phyloP scores from a whole-genome alignment of 2,797 vertebrate species.

The Iguana delicatissima region DNA sequence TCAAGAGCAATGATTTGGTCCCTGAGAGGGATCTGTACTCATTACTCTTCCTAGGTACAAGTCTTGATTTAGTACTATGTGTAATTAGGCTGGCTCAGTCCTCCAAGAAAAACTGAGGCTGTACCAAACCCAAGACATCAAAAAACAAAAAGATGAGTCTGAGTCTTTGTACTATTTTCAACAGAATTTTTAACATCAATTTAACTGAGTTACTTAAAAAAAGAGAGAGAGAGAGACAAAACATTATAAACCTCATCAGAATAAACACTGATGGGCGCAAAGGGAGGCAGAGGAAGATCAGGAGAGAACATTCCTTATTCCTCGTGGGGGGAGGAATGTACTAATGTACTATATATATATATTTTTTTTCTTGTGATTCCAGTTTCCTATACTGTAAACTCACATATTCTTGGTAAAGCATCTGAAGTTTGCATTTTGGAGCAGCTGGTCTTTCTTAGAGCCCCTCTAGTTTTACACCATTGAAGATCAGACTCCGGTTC shows the following conservation, averaged over 20 bases:
- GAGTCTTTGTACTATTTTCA: not conserved
- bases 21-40: conserved; percentile 31
- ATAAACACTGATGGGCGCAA: not conserved
- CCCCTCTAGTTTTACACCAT: not conserved
- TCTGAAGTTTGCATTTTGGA: rapidly evolving
- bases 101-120: not conserved
- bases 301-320: not conserved
- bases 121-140: not conserved
- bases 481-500: not conserved
- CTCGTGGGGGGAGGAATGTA: conserved; percentile 7
- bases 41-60: not conserved
- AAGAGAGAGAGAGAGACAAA: conserved; percentile 25
- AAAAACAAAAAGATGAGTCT: not conserved
- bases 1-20: not conserved
- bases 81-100: not conserved
- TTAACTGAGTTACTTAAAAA: conserved; percentile 1
- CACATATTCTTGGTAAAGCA: not conserved
- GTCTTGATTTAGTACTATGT: conserved; percentile 20
- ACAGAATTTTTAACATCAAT: conserved; percentile 43
- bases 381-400: rapidly evolving
- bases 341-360: not conserved
- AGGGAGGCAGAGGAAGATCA: conserved; percentile 19
- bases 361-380: not conserved
- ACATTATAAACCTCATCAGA: conserved; percentile 35
- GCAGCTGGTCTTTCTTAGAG: not conserved